Evolutionary conservation across 1,140 invertebrate species (phyloP), one percentile per base, ranked within the genome.

Genomic region (Uloborus diversus): DNA sequence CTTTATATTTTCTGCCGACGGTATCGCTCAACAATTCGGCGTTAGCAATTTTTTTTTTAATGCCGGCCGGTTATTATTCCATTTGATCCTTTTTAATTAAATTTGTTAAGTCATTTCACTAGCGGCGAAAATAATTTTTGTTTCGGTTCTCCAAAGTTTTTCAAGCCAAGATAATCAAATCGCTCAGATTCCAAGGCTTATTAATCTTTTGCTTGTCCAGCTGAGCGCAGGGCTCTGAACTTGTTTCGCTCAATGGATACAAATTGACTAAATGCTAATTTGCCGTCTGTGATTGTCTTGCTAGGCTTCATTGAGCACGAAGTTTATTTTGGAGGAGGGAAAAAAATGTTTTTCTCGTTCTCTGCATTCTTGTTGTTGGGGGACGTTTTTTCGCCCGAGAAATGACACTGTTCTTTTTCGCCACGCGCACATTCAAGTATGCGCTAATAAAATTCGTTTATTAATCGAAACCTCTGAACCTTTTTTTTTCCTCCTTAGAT

Each of bases 51-150:
- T 53, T 78, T 78, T 78, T 56, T n/a, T n/a, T n/a, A n/a, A n/a
- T n/a, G n/a, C 62, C 62, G 11, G 61, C 57, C 32, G 30, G 73
- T 78, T 78, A 78, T 78, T 78, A 78, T 65, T 78, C 73, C 73
- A 78, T 78, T 78, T 78, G 73, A 78, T 78, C 73, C 73, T 78
- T 78, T 78, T 78, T 78, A 78, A 78, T 78, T 78, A 78, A 78
- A 78, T 78, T 78, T 78, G 73, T 78, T 78, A 78, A 78, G 73
- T 78, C 73, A 66, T 78, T 78, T 78, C 73, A 78, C 73, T 78
- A 37, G 61, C 73, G 73, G 73, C 61, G 73, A 78, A 78, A 78
- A 78, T 78, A 78, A 78, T 78, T 78, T 78, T 78, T 78, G 73
- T 78, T 78, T 65, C 73, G 73, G 47, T 51, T 66, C 47, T 32